Base-by-base conservation (phyloP, 2,797 vertebrate species). In the Gila robusta region DNA sequence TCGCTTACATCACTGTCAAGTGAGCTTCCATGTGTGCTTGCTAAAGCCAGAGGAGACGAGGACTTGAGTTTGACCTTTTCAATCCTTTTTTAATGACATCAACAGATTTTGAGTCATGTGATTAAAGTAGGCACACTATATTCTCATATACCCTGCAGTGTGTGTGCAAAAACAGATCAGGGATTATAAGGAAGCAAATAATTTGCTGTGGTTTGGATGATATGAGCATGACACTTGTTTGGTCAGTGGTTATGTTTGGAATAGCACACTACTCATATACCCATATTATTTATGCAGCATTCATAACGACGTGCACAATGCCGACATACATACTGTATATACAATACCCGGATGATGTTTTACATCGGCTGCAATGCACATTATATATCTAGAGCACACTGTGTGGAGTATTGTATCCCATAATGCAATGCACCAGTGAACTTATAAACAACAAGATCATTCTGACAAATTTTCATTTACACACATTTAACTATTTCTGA, bases 1-100 rank as follows among this genome's bases (percentile, higher is more conserved):
- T 71, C 64, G 14, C 39, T 86, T 82, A 80, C 85, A 76, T 88
- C 77, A 76, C 72, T 14, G 47, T 83, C 26, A 28, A 17, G 64
- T 66, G 64, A 35, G 67, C 79, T 2, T 77, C 76, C 39, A 64
- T 21, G 66, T 62, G 59, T 69, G 16, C 32, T 47, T 47, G 9
- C 39, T 69, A 44, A 21, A 59, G 6, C 69, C 56, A 6, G 59
- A 56, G 21, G 59, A 56, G 21, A 39, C 16, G 7, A 59, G 62
- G 52, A 19, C 21, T 35, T 35, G 11, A 11, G 17, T 39, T 67
- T 54, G 1, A 52, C 26, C 54, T 11, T 14, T 12, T 66, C 28
- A 76, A 32, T 76, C n/a, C 6, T 11, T 6, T 5, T 54, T 56
- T 37, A 37, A 52, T 8, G 49, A 35, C 11, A 21, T 49, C 9